phyloP scores from a whole-genome alignment of 2,797 vertebrate genomes.

The Pangasius mekongensis region DNA sequence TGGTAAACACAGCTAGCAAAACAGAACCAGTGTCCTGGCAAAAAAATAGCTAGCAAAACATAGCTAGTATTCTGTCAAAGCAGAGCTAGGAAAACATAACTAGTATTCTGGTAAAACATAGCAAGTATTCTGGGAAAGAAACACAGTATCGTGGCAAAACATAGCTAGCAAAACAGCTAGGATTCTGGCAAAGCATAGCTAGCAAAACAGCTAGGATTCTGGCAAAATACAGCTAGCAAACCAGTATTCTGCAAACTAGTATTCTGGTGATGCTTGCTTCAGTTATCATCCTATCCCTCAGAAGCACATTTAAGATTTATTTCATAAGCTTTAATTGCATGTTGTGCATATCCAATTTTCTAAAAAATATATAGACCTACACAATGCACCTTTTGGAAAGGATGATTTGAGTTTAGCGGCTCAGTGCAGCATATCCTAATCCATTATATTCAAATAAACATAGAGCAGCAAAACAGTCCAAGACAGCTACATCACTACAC shows the following conservation, averaged over 20 bases:
- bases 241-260: background rate
- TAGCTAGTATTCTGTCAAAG: background rate
- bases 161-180: background rate
- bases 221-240: background rate
- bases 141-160: background rate
- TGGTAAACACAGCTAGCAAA: background rate
- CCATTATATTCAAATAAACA: background rate
- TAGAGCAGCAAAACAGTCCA: background rate
- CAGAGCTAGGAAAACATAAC: background rate
- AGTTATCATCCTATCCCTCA: background rate
- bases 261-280: background rate
- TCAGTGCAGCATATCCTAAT: slow-evolving; percentile 2
- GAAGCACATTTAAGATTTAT: background rate
- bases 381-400: background rate
- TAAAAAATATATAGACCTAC: background rate
- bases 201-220: background rate
- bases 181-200: background rate
- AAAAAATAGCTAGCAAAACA: background rate
- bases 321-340: background rate
- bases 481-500: background rate
- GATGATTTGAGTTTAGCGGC: background rate
- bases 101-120: background rate
- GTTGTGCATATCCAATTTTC: background rate
- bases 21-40: background rate
- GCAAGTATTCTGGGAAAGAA: background rate